Evolutionary conservation across 2,797 vertebrate species (phyloP), one percentile per base, ranked within the genome.

Genomic region (Todus mexicanus): DNA sequence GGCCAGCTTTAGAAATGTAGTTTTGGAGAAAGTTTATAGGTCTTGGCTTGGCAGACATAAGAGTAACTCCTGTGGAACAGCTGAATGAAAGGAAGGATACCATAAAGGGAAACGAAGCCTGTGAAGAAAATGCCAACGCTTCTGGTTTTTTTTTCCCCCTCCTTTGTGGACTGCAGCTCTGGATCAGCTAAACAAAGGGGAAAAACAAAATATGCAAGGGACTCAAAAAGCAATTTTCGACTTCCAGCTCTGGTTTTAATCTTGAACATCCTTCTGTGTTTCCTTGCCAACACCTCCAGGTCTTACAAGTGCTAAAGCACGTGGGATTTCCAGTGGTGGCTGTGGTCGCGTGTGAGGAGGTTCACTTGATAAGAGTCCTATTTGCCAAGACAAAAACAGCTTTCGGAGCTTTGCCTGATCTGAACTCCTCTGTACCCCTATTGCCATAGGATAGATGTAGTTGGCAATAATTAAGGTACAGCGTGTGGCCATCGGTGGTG

Each of bases 1-100:
- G 16, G 4, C 48, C 5, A 11, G 38, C 91, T 88, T 76, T 69
- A 66, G 85, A 95, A 96, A 73, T 91, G 43, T 64, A 76, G 89
- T 92, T 96, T 97, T 95, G 91, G 96, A 74, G 60, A 23, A 84
- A 90, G 81, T 88, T 70, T 87, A 69, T 96, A 89, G 76, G 38
- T 94, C 81, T 96, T 94, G 92, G 92, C 93, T 93, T 50, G 10
- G 68, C 74, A 72, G 60, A 29, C 13, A 3, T 31, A 27, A 83
- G 68, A 86, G 54, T 71, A 84, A 79, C 82, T 97, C 59, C 80
- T 76, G 70, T 91, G 89, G 94, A 96, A 92, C 53, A 84, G 60
- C 66, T 93, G 94, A 94, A 84, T 89, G 54, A 77, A 56, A 89
- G 76, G 78, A 91, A 79, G 48, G 63, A 59, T 90, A 75, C 69